Evolutionary conservation across 1,140 invertebrate genomes (phyloP), one percentile per base, ranked within the genome.

Genomic region (Hypothenemus hampei): DNA sequence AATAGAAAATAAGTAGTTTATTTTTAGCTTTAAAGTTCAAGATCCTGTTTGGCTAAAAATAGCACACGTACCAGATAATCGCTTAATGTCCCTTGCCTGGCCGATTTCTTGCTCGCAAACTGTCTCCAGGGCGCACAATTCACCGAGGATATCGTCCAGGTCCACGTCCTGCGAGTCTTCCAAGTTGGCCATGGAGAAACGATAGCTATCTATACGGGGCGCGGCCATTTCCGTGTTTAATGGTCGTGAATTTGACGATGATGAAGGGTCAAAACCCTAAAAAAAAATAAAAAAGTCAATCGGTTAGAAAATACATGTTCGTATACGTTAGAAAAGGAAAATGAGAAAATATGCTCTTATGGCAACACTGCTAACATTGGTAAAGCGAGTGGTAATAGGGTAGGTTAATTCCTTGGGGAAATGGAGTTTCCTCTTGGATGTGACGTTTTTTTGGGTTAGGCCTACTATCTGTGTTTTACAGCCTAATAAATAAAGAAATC

Each of bases 81-180:
- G 33, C 71, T 70, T 60, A 69, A 69, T 62, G 65, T 75, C 63
- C 66, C 73, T 43, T 63, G 65, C 65, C 51, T 71, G 53, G 65
- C 65, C 74, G 61, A 82, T 80, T 68, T 83, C 80, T 57, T 78
- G 77, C 60, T 89, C 86, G 69, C 84, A 91, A 63, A 86, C 84
- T 33, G 81, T 83, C 69, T 91, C 91, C 44, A 97, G 78, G 23
- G 92, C 90, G 71, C 89, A 94, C 22, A 98, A 75, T 73, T 97
- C 93, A 20, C 91, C 92, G 19, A 98, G 79, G 63, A 97, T 96
- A 35, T 93, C 92, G 73, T 97, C 94, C 66, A 97, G 76, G 73
- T 97, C 93, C 20, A 93, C 89, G 75, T 97, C 93, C 71, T 93
- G 91, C 13, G 91, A 91, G 72, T 96, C 92, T 78, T 93, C 90